Conservation (phyloP, 1,140 invertebrate species). For the Leptinotarsa undecemlineata region DNA sequence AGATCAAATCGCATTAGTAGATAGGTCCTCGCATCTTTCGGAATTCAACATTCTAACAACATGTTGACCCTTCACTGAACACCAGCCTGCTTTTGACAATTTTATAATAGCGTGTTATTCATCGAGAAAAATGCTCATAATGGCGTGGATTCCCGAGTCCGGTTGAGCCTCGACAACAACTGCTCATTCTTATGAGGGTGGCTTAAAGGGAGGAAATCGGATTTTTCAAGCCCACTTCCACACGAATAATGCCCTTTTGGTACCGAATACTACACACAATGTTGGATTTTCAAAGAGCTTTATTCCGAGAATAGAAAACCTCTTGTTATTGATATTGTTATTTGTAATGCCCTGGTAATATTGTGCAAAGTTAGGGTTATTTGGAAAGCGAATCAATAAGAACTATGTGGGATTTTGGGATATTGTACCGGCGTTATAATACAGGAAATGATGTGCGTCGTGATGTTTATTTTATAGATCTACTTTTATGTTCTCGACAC, state of each 20-base stretch:
- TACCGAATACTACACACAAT: constrained; percentile 40
- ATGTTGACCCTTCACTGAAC: constrained; percentile 18
- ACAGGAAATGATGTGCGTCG: constrained; percentile 4
- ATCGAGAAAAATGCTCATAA: constrained; percentile 27
- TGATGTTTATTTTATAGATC: constrained; percentile 22
- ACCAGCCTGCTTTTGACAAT: constrained; percentile 26
- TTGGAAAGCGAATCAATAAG: constrained; percentile 16
- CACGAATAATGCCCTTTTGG: constrained; percentile 52
- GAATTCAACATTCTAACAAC: not conserved
- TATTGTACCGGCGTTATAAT: constrained; percentile 10
- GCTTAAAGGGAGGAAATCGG: constrained; percentile 52
- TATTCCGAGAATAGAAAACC: constrained; percentile 34
- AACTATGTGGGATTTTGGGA: constrained; percentile 21
- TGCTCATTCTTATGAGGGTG: constrained; percentile 45
- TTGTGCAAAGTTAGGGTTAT: constrained; percentile 31
- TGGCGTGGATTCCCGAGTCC: constrained; percentile 25
- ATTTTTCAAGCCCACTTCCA: constrained; percentile 55
- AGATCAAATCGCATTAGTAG: not conserved
- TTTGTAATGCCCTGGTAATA: constrained; percentile 30
- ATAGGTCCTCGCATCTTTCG: not conserved
- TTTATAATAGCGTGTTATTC: constrained; percentile 28
- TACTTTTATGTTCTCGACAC: not conserved
- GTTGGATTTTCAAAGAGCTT: constrained; percentile 35
- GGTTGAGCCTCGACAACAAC: constrained; percentile 34
- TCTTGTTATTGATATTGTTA: constrained; percentile 33